phyloP scores from a whole-genome alignment of 2,797 vertebrate species.

The Brachymystax lenok region DNA sequence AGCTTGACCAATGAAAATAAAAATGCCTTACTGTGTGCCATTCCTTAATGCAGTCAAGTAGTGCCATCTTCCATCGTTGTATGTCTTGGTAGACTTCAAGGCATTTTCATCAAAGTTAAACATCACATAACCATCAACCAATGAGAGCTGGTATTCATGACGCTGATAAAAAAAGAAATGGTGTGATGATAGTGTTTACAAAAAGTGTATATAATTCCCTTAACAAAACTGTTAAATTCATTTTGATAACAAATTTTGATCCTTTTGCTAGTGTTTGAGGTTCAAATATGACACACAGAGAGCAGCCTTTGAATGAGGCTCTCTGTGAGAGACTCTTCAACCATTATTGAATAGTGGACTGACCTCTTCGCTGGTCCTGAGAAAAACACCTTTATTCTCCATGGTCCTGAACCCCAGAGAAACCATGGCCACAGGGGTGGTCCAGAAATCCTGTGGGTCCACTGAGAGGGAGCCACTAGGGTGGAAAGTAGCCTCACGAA shows the following conservation, averaged over 20 bases:
- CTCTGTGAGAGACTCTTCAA: background rate
- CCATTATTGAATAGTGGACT: background rate
- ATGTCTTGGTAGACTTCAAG: constrained; percentile 49
- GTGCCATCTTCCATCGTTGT: constrained; percentile 67
- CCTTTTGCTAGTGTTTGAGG: background rate
- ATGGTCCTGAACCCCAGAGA: constrained; percentile 62
- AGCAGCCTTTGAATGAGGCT: constrained; percentile 2
- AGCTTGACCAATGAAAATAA: background rate
- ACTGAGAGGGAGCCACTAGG: constrained; percentile 16
- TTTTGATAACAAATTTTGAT: background rate
- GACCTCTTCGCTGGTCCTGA: constrained; percentile 53
- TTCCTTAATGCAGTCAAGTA: constrained; percentile 56
- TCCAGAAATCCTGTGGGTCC: too few species aligned
- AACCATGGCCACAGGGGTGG: constrained; percentile 25
- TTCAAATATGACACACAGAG: background rate
- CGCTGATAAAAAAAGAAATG: background rate
- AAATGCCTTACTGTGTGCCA: constrained; percentile 44
- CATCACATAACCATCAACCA: constrained; percentile 37
- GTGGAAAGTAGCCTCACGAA: background rate
- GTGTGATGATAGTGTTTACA: constrained; percentile 22
- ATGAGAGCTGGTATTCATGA: constrained; percentile 47
- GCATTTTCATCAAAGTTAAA: too few species aligned
- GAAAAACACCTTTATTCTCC: constrained; percentile 29
- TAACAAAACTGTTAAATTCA: too few species aligned
- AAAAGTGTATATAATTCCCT: background rate